Evolutionary conservation across 2,888 invertebrate genomes (phyloP), one percentile per base, ranked within the genome.

Genomic region (Tridacna crocea): DNA sequence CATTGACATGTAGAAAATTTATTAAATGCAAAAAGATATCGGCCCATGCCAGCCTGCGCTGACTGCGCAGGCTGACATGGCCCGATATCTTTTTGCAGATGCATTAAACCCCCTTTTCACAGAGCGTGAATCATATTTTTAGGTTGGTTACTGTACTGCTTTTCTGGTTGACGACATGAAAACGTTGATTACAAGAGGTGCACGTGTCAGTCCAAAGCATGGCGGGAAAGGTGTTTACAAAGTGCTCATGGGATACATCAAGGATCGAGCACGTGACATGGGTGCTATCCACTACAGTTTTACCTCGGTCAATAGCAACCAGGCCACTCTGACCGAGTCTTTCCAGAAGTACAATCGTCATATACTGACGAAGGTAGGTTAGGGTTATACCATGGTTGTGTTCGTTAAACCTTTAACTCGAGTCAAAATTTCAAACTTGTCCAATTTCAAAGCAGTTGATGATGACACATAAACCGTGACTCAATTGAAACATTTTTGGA

Each of bases 131-230:
- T 66, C 15, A 8, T 72, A 0, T 27, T 47, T 68, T 19, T 27
- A 79, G 79, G 68, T 79, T 22, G 79, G 60, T 19, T 79, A 61
- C 51, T 27, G 24, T 19, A 48, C 63, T 3, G 79, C 79, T 15
- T 60, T 26, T 15, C n/a, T 79, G 17, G 72, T 79, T 0, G 79
- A 79, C 46, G 75, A 70, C n/a, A 68, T 58, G 36, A 47, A 70
- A 13, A 79, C 79, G 51, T 15, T 68, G 4, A 68, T 79, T 17
- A 27, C 75, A 17, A n/a, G 75, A 8, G 70, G 74, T 13, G 70
- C n/a, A 4, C 65, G 79, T 24, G 47, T 75, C 17, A 48, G 13
- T 6, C 68, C 51, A n/a, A 47, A 70, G 36, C 60, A 70, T 48
- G 77, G 58, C 47, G 70, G 79, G 46, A 70, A 79, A 51, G 75